Conservation (phyloP, 2,113 vertebrate species). For the Xiphophorus couchianus region DNA sequence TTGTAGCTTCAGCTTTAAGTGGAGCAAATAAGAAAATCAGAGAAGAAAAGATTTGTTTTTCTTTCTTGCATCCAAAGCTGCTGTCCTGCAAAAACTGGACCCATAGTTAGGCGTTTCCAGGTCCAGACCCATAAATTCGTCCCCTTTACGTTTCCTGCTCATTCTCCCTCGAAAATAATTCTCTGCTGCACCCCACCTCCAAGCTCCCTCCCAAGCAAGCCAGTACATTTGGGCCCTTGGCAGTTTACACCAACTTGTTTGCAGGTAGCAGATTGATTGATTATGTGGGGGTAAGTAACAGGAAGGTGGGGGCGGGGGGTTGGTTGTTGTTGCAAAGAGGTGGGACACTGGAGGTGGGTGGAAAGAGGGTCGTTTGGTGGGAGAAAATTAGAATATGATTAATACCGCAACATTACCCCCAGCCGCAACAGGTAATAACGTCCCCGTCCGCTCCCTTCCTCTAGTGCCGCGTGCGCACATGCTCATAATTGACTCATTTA, state of each 20-base stretch:
- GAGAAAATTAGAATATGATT: slow-evolving; percentile 86
- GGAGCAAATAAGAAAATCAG: slow-evolving; percentile 20
- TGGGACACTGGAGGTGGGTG: slow-evolving; percentile 30
- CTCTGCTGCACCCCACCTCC: background rate
- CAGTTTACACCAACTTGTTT: slow-evolving; percentile 70
- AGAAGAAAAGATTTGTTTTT: slow-evolving; percentile 26
- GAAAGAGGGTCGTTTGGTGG: slow-evolving; percentile 49
- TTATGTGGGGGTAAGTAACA: slow-evolving; percentile 2
- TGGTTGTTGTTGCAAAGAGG: background rate
- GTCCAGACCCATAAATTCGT: slow-evolving; percentile 32
- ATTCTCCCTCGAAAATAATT: slow-evolving; percentile 15
- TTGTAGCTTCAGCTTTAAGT: slow-evolving; percentile 10
- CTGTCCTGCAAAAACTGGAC: slow-evolving; percentile 51
- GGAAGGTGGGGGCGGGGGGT: background rate
- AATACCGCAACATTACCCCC: slow-evolving; percentile 81
- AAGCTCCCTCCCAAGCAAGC: slow-evolving; percentile 19
- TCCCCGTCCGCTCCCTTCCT: slow-evolving; percentile 75
- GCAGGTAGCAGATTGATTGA: slow-evolving; percentile 75
- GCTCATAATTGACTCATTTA: slow-evolving; percentile 85
- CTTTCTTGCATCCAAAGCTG: slow-evolving; percentile 28
- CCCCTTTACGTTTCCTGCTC: slow-evolving; percentile 30
- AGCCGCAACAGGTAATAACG: slow-evolving; percentile 84
- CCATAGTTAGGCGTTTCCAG: slow-evolving; percentile 3
- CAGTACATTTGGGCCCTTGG: slow-evolving; percentile 58
- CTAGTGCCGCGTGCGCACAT: slow-evolving; percentile 57